Evolutionary conservation across 2,888 invertebrate species (phyloP).

Genomic region (Spodoptera littoralis): DNA sequence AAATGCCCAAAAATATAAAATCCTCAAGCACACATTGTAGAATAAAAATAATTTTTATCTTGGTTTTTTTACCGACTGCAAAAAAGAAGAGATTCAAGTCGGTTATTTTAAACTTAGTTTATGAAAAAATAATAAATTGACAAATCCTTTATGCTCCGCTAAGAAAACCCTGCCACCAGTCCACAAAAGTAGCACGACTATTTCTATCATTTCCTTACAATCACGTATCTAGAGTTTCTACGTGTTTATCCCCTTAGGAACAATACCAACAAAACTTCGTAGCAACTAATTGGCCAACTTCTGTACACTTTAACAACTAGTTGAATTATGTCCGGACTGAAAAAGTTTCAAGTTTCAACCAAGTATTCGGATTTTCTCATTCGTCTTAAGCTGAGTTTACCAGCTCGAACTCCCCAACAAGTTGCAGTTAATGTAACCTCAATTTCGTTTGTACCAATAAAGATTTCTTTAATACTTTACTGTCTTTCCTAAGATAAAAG

Average conservation of each 20-base stretch:
- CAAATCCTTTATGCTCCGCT: neutral
- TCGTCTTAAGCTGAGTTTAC: slow-evolving; percentile 32
- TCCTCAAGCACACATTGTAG: no score
- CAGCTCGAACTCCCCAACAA: slow-evolving; percentile 18
- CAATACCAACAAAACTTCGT: slow-evolving; percentile 67
- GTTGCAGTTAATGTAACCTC: slow-evolving; percentile 10
- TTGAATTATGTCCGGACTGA: slow-evolving; percentile 66
- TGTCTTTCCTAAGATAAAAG: no score
- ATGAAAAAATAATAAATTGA: no score
- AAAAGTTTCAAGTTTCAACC: slow-evolving; percentile 61
- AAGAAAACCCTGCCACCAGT: neutral
- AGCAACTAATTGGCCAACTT: slow-evolving; percentile 80
- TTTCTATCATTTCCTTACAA: slow-evolving; percentile 4
- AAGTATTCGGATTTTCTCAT: slow-evolving; percentile 53
- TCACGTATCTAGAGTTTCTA: slow-evolving; percentile 32
- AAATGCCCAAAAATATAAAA: no score
- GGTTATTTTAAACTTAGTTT: no score
- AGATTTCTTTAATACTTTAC: no score
- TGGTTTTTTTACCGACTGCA: no score
- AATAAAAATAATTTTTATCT: no score
- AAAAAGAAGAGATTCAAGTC: no score
- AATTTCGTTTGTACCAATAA: neutral
- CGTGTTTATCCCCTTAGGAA: slow-evolving; percentile 57
- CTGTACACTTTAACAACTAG: slow-evolving; percentile 74
- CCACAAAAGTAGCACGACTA: neutral